Evolutionary conservation across 2,113 vertebrate genomes (phyloP), one percentile per base, ranked within the genome.

Genomic region (Natator depressus): DNA sequence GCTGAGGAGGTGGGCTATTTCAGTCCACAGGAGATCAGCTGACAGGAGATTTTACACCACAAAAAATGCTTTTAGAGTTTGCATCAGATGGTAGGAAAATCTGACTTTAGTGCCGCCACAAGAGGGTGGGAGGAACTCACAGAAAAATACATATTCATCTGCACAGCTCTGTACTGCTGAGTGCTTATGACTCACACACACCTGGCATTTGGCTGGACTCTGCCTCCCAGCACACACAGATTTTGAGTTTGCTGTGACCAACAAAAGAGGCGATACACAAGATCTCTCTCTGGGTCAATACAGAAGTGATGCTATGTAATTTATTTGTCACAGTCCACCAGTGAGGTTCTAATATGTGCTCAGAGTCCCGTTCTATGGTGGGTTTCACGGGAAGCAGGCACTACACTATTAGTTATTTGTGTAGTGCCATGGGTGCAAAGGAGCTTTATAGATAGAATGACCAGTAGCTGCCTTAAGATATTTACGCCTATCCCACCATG

Each of bases 71-170:
- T 97, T 96, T 87, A 94, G 96, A 84, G 91, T 91, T 96, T 97
- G 95, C 97, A 97, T 97, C 93, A 96, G 93, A 97, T 38, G 84
- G 89, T 92, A 97, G 98, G 98, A 98, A 98, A 98, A 96, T 98
- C 85, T 98, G 98, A 98, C 97, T 98, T 96, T 91, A 97, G 96
- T 4, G 93, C 92, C 93, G 89, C 42, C 88, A 87, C 76, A 82
- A 89, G 95, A 94, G 94, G 92, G 81, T 89, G 80, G 85, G 89
- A 89, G 88, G 97, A 95, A 93, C 85, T 22, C 95, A 89, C 53
- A 93, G 94, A 97, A 90, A 90, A 69, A 81, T 53, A 96, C 92
- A 95, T 83, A 96, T 97, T 96, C 88, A 95, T 97, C 95, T 59
- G 87, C 92, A 94, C 76, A 79, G 82, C 90, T 84, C 75, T 59